Base-by-base conservation (phyloP, 2,888 invertebrate genomes). In the Coenonympha arcania region DNA sequence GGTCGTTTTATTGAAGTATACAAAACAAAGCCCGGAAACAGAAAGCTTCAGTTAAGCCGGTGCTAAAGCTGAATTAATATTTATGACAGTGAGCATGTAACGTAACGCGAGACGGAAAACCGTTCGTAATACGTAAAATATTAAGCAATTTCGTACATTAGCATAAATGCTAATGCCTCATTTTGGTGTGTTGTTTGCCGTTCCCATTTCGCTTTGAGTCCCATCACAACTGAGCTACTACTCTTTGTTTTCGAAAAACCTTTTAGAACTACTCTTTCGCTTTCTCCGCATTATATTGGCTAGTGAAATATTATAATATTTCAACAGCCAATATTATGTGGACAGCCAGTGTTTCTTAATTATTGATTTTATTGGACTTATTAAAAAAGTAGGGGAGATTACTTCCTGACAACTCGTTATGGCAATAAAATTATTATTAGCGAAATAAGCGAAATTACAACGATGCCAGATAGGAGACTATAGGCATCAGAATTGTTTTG, bases 151-250 rank as follows among this genome's bases (percentile, higher is more conserved):
- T 65, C 57, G 60, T 54, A 63, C 65, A 72, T 75, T 74, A 71
- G 63, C 75, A 76, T 76, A 76, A 72, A 79, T 78, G 78, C 64
- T 69, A 76, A 77, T 76, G 63, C 60, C 60, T 58, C 65, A 61
- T 65, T 62, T 68, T 58, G 56, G 53, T 59, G 62, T 53, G 62
- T 66, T 66, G 65, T 50, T 45, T 45, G 64, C 60, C 61, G 66
- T 68, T 56, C 48, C 59, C 63, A 61, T 72, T 70, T 62, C 60
- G 57, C 65, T 66, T 58, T 52, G 54, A 54, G 55, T 58, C 54
- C 36, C 39, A 34, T 34, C 34, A 44, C 33, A 44, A 34, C 34
- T 44, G 11, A 6, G 28, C 22, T 2, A 5, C 16, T 48, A 48
- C 44, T 28, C 22, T 40, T 26, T 39, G 42, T 44, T 40, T 8